Conservation (phyloP, 2,888 invertebrate genomes). For the Cyaniris semiargus region DNA sequence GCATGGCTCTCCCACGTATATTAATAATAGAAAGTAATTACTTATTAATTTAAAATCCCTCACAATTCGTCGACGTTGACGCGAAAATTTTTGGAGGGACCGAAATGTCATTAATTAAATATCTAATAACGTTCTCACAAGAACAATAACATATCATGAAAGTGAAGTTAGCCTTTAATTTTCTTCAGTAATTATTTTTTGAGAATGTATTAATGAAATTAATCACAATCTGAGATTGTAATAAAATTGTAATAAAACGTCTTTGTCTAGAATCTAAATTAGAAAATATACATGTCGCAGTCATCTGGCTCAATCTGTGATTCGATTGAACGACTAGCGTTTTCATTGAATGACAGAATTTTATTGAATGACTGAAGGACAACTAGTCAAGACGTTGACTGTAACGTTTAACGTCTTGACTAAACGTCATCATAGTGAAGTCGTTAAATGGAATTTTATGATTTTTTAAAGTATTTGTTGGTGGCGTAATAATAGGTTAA, state of each 20-base stretch:
- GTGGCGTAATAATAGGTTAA: no score
- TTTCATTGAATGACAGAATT: no score
- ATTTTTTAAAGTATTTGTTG: no score
- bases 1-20: no score
- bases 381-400: no score
- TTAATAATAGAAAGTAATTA: slow-evolving; percentile 14
- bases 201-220: background rate
- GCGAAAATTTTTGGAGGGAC: slow-evolving; percentile 2
- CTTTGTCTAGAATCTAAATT: background rate
- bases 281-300: no score
- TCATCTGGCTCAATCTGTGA: no score
- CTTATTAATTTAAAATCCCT: background rate
- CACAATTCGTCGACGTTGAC: slow-evolving; percentile 13
- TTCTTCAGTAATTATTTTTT: background rate
- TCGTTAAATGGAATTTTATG: no score
- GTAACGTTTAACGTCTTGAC: no score
- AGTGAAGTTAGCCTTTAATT: background rate
- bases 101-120: slow-evolving; percentile 14
- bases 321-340: no score
- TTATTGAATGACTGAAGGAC: no score
- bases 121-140: background rate
- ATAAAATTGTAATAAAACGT: background rate
- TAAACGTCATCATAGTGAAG: no score
- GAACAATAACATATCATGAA: slow-evolving; percentile 4
- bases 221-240: background rate